A percentile compares a stretch with the other conserved stretches of the same genome.
phyloP scores from a whole-genome alignment of 2,113 vertebrate species.

The Sinocyclocheilus anophthalmus region DNA sequence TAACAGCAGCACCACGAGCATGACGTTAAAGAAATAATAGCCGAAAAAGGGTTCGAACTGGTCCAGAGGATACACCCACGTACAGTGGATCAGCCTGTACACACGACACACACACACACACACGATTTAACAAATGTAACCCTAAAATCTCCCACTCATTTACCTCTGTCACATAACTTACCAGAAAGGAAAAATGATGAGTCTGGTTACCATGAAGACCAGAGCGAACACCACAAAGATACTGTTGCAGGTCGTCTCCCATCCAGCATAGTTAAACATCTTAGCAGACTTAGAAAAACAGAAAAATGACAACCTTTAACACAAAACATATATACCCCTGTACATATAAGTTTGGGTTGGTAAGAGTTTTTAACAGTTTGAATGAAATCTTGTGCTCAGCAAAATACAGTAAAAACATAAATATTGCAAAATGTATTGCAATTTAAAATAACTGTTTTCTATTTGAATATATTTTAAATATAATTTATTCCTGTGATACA shows the following conservation, averaged over 20 bases:
- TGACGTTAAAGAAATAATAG: constrained; percentile 87
- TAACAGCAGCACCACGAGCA: constrained; percentile 80
- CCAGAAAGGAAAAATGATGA: constrained; percentile 90
- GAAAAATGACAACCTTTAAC: background rate
- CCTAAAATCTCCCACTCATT: background rate
- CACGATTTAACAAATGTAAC: background rate
- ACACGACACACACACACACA: background rate
- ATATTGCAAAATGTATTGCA: background rate
- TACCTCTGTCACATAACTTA: constrained; percentile 68
- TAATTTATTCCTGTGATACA: background rate
- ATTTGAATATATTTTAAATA: background rate
- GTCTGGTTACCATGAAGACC: constrained; percentile 81
- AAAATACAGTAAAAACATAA: background rate
- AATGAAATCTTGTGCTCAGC: background rate
- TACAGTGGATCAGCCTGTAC: constrained; percentile 83
- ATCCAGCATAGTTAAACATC: constrained; percentile 87
- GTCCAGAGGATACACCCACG: constrained; percentile 79
- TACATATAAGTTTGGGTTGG: background rate
- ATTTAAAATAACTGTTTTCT: background rate
- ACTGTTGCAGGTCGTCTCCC: constrained; percentile 76
- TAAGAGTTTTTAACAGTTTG: background rate
- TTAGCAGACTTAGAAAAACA: constrained; percentile 81
- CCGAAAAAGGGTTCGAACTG: constrained; percentile 82
- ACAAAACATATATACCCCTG: background rate
- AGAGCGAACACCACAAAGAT: constrained; percentile 84